phyloP scores from a whole-genome alignment of 2,888 invertebrate genomes.

The Drosophila lacicola region DNA sequence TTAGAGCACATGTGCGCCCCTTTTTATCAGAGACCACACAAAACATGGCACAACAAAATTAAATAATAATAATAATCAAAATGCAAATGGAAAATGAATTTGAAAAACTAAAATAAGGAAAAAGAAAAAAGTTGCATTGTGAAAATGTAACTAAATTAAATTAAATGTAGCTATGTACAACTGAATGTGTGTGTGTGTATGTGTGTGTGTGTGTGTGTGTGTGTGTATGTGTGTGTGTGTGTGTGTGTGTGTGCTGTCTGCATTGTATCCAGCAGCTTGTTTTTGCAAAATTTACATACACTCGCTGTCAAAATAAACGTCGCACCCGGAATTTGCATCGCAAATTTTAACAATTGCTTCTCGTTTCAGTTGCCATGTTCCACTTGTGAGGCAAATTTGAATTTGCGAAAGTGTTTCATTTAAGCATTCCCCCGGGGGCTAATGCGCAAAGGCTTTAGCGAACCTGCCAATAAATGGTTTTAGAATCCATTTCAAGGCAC shows the following conservation, averaged over 20 bases:
- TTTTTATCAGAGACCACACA: conserved; percentile 50
- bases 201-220: conserved; percentile 18
- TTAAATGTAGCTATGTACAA: conserved; percentile 48
- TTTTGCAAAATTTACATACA: conserved; percentile 51
- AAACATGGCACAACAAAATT: conserved; percentile 20
- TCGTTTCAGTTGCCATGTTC: conserved; percentile 9
- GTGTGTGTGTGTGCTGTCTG: conserved; percentile 10
- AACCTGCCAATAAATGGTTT: not conserved
- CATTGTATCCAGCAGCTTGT: conserved; percentile 26
- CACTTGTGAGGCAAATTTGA: conserved; percentile 4
- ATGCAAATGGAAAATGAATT: conserved; percentile 74
- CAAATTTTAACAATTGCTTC: conserved; percentile 20
- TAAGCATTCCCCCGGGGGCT: not conserved
- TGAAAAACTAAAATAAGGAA: conserved; percentile 55
- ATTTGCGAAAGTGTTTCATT: conserved; percentile 2
- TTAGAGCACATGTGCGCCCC: conserved; percentile 26
- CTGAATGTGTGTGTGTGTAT: conserved; percentile 1
- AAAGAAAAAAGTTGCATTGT: conserved; percentile 24
- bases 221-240: conserved; percentile 19
- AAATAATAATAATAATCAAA: conserved; percentile 25
- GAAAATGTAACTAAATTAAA: conserved; percentile 74
- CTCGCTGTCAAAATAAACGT: conserved; percentile 43
- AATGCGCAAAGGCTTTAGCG: not conserved
- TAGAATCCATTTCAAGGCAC: not conserved
- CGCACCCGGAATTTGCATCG: conserved; percentile 34